Conservation (phyloP, 2,888 invertebrate genomes). For the Tryphoninae sp. region DNA sequence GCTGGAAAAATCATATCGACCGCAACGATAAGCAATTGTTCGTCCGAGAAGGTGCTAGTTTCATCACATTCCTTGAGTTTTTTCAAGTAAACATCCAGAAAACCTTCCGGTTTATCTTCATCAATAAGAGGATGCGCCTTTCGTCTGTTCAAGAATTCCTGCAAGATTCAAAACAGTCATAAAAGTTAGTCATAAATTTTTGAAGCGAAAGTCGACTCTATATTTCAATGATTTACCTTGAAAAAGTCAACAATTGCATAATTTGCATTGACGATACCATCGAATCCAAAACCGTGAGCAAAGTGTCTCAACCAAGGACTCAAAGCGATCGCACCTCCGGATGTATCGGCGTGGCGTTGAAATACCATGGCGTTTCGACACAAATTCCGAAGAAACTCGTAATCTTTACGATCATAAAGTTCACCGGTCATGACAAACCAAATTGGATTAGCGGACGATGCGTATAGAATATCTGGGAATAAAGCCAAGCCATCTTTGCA, state of each 20-base stretch:
- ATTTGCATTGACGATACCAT: conserved; percentile 82
- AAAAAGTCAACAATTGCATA: conserved; percentile 82
- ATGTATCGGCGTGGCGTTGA: conserved; percentile 84
- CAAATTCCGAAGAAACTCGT: conserved; percentile 81
- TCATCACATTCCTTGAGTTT: conserved; percentile 83
- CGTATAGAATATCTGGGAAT: conserved; percentile 84
- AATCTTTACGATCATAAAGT: conserved; percentile 82
- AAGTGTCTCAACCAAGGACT: conserved; percentile 85
- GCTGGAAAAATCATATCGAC: conserved; percentile 86
- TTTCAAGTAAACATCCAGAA: conserved; percentile 85
- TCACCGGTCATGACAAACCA: conserved; percentile 83
- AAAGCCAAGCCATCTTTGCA: conserved; percentile 80
- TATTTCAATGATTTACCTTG: conserved; percentile 76
- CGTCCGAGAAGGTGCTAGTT: conserved; percentile 81
- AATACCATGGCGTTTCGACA: conserved; percentile 82
- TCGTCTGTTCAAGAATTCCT: conserved; percentile 83
- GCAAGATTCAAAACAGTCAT: not conserved
- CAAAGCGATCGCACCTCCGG: conserved; percentile 84
- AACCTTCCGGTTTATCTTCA: conserved; percentile 83
- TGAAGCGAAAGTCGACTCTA: no score
- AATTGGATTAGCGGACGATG: conserved; percentile 84
- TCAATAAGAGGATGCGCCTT: conserved; percentile 78
- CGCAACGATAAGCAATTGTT: conserved; percentile 84
- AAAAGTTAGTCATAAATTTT: conserved; percentile 19
- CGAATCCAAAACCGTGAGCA: conserved; percentile 84